Evolutionary conservation across 1,140 invertebrate species (phyloP), one percentile per base, ranked within the genome.

Genomic region (Tigriopus japonicus): DNA sequence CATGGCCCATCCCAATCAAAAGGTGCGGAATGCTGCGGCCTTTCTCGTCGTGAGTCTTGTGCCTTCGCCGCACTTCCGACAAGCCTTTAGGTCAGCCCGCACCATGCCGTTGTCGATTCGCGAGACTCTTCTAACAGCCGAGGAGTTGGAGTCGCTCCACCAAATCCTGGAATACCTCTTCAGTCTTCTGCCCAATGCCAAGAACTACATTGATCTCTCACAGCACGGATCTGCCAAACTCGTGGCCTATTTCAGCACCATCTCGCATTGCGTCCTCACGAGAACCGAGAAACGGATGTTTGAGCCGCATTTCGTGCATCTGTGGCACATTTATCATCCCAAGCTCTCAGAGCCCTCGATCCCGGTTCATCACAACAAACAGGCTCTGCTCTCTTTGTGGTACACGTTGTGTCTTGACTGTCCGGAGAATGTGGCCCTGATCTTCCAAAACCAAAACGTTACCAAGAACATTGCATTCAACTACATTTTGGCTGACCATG

Each of bases 381-480:
- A 93, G 75, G 86, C 88, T 5, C 73, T 95, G 55, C 74, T 95
- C 24, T 78, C 86, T 42, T 94, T 92, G 73, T 93, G 88, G 87
- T 86, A 92, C 73, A 84, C 89, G 60, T 87, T 87, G 10, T 87
- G 86, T 67, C 77, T 83, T 2, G 89, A 94, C 70, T 94, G 89
- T 72, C 84, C 86, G 0, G 89, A 94, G 72, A 94, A 93, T 72
- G 81, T 93, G 42, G 80, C 87, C 67, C 77, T 86, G 40, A 88
- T 93, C 65, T 77, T 88, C 59, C 79, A 82, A 64, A 88, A 88
- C 73, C 81, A 78, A 63, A 80, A 82, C 69, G 84, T 88, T 64
- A 86, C 77, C 62, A 93, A 88, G 71, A 92, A 95, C 69, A 91
- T 95, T 71, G 88, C 87, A 65, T 94, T 93, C 76, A 95, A 93